Evolutionary conservation across 2,113 vertebrate genomes (phyloP).

Genomic region (Antigone vipio): DNA sequence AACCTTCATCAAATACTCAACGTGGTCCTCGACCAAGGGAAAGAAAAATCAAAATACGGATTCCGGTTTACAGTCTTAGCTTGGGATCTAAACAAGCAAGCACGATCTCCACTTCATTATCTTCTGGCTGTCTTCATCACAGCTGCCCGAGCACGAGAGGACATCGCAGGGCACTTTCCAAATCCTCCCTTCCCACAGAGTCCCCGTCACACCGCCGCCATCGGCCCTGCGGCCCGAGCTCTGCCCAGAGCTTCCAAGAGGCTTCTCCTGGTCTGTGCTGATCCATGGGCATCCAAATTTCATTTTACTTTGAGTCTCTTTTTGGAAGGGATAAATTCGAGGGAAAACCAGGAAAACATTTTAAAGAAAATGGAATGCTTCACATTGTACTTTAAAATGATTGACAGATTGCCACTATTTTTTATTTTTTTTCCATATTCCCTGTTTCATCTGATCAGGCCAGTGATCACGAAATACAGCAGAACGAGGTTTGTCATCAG

Average conservation of each 20-base stretch:
- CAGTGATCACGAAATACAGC: not conserved
- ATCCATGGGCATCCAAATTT: fast-evolving
- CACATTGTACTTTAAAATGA: not conserved
- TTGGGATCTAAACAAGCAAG: not conserved
- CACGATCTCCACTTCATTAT: not conserved
- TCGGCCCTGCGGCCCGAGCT: fast-evolving
- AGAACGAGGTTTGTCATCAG: not conserved
- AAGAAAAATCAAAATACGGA: not conserved
- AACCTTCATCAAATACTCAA: not conserved
- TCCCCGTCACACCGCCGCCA: fast-evolving
- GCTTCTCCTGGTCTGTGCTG: not conserved
- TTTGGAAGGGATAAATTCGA: not conserved
- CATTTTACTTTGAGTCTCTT: not conserved
- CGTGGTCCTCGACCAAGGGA: fast-evolving
- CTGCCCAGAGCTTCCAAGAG: fast-evolving
- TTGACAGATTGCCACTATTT: not conserved
- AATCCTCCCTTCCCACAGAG: not conserved
- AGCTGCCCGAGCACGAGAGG: not conserved
- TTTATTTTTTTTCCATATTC: not conserved
- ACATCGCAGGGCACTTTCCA: not conserved
- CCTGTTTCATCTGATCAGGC: not conserved
- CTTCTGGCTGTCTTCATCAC: not conserved
- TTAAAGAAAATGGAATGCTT: not conserved
- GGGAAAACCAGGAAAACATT: not conserved
- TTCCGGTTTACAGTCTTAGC: not conserved